Evolutionary conservation across 2,113 vertebrate genomes (phyloP).

Genomic region (Otis tarda): DNA sequence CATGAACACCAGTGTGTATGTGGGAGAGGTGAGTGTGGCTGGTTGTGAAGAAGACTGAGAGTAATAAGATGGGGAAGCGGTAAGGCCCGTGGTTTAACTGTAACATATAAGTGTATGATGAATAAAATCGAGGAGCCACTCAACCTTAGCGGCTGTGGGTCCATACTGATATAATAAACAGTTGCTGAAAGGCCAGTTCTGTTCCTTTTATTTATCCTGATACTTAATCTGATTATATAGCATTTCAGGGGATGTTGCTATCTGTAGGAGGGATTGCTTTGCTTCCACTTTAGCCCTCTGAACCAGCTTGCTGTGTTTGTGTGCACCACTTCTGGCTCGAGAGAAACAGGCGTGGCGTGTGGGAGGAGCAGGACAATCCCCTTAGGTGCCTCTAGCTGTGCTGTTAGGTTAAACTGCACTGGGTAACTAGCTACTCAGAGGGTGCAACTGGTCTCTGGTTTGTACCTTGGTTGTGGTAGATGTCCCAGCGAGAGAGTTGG

Average conservation of each 20-base stretch:
- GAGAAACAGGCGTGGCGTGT: neutral
- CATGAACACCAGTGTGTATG: neutral
- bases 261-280: neutral
- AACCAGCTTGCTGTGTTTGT: neutral
- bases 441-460: neutral
- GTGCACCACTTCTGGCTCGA: neutral
- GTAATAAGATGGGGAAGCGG: neutral
- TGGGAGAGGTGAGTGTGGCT: neutral
- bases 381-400: neutral
- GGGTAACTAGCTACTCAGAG: neutral
- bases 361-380: neutral
- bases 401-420: neutral
- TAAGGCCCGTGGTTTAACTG: neutral
- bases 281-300: neutral
- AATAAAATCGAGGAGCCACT: fast-evolving
- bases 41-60: neutral
- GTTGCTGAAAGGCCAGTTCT: neutral
- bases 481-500: neutral
- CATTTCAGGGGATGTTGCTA: neutral
- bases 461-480: neutral
- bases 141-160: neutral
- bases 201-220: neutral
- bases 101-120: neutral
- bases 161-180: neutral
- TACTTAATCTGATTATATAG: neutral